phyloP scores from a whole-genome alignment of 2,888 invertebrate genomes.

The Platycheirus rosarum region DNA sequence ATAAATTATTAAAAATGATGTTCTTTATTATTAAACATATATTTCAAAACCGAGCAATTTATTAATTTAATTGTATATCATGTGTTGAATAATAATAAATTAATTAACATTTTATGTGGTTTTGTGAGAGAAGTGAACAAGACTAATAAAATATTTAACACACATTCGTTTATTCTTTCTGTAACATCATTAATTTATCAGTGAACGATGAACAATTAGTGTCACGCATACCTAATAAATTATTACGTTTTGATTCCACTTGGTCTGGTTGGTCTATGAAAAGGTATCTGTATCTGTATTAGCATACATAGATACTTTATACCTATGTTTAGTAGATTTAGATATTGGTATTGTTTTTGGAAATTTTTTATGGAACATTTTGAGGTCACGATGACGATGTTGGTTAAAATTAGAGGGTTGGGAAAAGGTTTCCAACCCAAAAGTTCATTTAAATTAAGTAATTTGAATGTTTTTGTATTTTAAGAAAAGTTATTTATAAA shows the following conservation, averaged over 20 bases:
- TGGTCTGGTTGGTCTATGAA: neutral
- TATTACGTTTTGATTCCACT: neutral
- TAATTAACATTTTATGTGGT: neutral
- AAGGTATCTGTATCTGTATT: neutral
- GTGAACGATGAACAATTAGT: conserved; percentile 14
- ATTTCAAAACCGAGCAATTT: too few species aligned
- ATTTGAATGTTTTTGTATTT: too few species aligned
- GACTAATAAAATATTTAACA: neutral
- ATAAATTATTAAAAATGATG: too few species aligned
- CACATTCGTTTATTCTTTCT: neutral
- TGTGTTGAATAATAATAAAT: conserved; percentile 19
- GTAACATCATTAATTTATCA: conserved; percentile 1
- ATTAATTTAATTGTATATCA: conserved; percentile 1
- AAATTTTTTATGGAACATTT: neutral
- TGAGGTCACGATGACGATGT: too few species aligned
- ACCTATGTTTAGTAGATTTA: too few species aligned
- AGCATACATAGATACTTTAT: too few species aligned
- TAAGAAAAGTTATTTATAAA: too few species aligned
- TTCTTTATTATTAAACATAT: too few species aligned
- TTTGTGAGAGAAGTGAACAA: conserved; percentile 5
- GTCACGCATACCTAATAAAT: conserved; percentile 15
- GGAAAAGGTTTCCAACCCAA: too few species aligned
- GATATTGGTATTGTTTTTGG: neutral
- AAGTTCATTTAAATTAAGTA: too few species aligned
- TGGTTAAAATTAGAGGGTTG: too few species aligned